A percentile compares a stretch with the other conserved stretches of the same genome.
phyloP scores from a whole-genome alignment of 2,797 vertebrate species.

The Paedocypris micromegethes region DNA sequence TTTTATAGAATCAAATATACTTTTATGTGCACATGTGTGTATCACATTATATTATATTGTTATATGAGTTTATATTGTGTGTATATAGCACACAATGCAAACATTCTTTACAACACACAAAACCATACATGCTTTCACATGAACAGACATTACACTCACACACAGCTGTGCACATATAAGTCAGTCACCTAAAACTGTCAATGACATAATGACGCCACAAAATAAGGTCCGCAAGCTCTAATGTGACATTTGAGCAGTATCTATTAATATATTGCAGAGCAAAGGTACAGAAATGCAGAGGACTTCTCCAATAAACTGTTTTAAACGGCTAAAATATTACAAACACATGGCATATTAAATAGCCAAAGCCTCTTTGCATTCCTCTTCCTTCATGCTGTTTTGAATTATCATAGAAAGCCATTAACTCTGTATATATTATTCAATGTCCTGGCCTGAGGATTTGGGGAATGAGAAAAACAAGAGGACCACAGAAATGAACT shows the following conservation, averaged over 20 bases:
- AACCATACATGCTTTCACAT: not conserved
- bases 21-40: too few species aligned
- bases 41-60: too few species aligned
- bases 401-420: constrained; percentile 30
- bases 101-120: not conserved
- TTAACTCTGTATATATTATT: constrained; percentile 27
- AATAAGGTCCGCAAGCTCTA: constrained; percentile 24
- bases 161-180: constrained; percentile 34
- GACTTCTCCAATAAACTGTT: not conserved
- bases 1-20: too few species aligned
- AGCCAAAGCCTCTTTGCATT: constrained; percentile 17
- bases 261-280: constrained; percentile 23
- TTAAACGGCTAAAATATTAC: not conserved
- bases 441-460: constrained; percentile 23
- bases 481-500: constrained; percentile 36
- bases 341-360: constrained; percentile 24
- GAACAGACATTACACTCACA: constrained; percentile 7
- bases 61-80: too few species aligned
- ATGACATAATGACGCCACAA: constrained; percentile 23
- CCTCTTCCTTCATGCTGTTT: constrained; percentile 17
- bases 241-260: constrained; percentile 28
- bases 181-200: constrained; percentile 18
- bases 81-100: not conserved
- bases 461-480: constrained; percentile 17
- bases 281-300: not conserved